Evolutionary conservation across 2,113 vertebrate genomes (phyloP).

Genomic region (Campylomormyrus tamandua): DNA sequence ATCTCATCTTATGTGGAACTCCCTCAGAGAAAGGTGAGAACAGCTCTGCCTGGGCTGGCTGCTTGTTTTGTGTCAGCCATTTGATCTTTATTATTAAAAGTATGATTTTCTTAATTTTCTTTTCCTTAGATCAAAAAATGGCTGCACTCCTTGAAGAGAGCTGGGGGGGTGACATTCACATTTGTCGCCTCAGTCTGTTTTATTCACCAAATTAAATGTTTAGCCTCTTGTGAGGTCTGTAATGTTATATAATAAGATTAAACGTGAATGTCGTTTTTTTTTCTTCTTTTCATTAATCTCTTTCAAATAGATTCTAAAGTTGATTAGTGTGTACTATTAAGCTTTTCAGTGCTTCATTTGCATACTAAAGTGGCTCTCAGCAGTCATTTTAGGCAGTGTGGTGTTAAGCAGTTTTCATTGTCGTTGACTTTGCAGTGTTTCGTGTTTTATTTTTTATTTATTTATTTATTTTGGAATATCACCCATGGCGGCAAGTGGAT

Average conservation of each 20-base stretch:
- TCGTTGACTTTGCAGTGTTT: too few species aligned
- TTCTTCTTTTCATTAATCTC: not conserved
- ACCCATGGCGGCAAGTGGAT: not conserved
- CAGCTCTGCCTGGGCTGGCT: not conserved
- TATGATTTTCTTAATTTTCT: not conserved
- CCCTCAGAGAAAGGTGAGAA: not conserved
- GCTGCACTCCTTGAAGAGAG: not conserved
- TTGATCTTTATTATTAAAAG: not conserved
- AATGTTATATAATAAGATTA: not conserved
- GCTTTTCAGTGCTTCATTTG: not conserved
- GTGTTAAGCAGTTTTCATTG: too few species aligned
- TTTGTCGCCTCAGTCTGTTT: not conserved
- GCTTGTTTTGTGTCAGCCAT: not conserved
- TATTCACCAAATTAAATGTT: not conserved
- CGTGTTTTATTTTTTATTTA: too few species aligned
- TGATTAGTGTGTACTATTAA: not conserved
- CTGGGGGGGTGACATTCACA: not conserved
- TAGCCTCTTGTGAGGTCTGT: not conserved
- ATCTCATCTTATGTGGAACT: not conserved
- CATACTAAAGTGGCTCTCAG: constrained; percentile 6
- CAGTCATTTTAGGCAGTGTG: constrained; percentile 3
- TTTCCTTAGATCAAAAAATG: not conserved
- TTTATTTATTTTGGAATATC: too few species aligned
- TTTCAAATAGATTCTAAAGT: not conserved
- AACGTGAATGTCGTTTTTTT: not conserved